Evolutionary conservation across 2,113 vertebrate species (phyloP).

Genomic region (Triplophysa dalaica): DNA sequence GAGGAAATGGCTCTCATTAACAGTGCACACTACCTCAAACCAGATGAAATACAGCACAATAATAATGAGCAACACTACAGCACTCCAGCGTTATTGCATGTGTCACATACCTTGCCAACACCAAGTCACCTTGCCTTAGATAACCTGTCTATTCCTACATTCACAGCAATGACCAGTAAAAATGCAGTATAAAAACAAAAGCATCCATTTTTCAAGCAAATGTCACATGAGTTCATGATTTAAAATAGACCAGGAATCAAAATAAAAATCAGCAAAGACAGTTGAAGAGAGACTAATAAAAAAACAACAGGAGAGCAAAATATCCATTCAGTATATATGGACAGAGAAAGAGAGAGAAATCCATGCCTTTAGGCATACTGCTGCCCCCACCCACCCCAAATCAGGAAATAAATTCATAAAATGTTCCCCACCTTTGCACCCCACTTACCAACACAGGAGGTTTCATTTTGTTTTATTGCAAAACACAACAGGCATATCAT

Average conservation of each 20-base stretch:
- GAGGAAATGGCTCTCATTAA: constrained; percentile 77
- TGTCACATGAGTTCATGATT: constrained; percentile 47
- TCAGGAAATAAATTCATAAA: constrained; percentile 29
- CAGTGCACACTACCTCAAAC: constrained; percentile 69
- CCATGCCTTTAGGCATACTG: neutral
- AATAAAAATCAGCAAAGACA: constrained; percentile 61
- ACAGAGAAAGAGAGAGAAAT: constrained; percentile 43
- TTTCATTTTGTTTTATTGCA: constrained; percentile 99
- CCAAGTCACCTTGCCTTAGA: constrained; percentile 50
- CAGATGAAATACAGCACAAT: constrained; percentile 52
- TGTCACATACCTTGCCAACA: constrained; percentile 53
- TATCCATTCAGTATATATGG: constrained; percentile 64
- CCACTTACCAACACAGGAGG: constrained; percentile 99
- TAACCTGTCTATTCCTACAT: constrained; percentile 54
- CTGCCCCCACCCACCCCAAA: neutral
- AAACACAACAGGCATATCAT: constrained; percentile 99
- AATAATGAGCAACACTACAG: constrained; percentile 58
- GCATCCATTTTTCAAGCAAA: constrained; percentile 52
- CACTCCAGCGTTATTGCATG: constrained; percentile 60
- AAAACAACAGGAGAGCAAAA: constrained; percentile 65
- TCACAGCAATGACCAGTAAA: constrained; percentile 56
- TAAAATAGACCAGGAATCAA: constrained; percentile 58
- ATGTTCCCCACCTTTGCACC: constrained; percentile 73
- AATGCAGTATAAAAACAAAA: constrained; percentile 51
- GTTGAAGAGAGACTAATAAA: constrained; percentile 67